Evolutionary conservation across 1,140 invertebrate genomes (phyloP).

Genomic region (Penaeus chinensis): DNA sequence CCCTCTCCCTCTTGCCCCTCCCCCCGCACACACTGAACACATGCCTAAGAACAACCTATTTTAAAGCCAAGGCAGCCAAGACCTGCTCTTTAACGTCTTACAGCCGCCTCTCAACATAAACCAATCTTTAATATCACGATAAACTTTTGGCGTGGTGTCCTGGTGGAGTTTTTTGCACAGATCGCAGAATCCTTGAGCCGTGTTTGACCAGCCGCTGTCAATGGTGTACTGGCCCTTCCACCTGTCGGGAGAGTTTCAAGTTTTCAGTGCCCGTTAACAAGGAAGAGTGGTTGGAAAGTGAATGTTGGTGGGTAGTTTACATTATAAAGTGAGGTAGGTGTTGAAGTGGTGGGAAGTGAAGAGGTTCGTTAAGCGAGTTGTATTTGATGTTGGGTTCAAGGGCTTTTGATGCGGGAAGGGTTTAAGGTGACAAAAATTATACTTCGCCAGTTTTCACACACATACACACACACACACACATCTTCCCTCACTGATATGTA

Average conservation of each 20-base stretch:
- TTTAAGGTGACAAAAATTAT: no score
- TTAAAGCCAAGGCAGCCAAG: neutral
- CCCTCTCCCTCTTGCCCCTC: no score
- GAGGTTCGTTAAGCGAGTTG: no score
- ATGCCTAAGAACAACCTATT: neutral
- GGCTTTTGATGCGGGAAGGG: no score
- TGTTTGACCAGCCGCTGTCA: slow-evolving; percentile 5
- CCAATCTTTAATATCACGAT: slow-evolving; percentile 25
- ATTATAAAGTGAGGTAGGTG: no score
- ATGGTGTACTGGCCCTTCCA: slow-evolving; percentile 35
- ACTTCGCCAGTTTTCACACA: no score
- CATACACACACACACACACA: no score
- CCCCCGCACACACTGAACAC: neutral
- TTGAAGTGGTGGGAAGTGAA: no score
- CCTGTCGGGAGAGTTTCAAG: neutral
- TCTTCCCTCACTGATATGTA: no score
- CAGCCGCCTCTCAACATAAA: slow-evolving; percentile 15
- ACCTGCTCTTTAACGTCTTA: slow-evolving; percentile 5
- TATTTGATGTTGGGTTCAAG: no score
- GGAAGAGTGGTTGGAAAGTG: neutral
- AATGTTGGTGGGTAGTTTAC: no score
- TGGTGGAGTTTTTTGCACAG: slow-evolving; percentile 43
- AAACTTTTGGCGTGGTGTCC: slow-evolving; percentile 26
- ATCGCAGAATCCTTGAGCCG: neutral
- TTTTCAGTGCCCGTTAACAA: neutral